phyloP scores from a whole-genome alignment of 2,797 vertebrate genomes.

The Telmatherina bonti region DNA sequence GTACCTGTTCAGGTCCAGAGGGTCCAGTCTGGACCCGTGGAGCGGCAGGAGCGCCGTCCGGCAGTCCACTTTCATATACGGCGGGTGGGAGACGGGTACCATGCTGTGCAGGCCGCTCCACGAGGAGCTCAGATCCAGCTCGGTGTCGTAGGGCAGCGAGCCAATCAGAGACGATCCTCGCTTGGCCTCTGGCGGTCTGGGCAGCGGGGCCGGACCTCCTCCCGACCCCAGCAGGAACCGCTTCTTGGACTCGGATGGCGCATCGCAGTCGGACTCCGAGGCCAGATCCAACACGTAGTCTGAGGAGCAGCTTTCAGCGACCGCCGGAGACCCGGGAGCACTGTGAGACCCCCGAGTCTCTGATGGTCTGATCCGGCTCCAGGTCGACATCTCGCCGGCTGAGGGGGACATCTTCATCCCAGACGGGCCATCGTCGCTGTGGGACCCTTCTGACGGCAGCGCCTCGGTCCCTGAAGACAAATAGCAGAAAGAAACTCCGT shows the following conservation, averaged over 20 bases:
- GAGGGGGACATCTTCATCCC: constrained; percentile 8
- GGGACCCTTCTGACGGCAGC: constrained; percentile 10
- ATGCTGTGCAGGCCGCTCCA: constrained; percentile 55
- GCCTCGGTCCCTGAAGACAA: constrained; percentile 47
- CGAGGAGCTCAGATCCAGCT: constrained; percentile 54
- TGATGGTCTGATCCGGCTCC: constrained; percentile 36
- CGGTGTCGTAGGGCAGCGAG: constrained; percentile 50
- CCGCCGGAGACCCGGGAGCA: constrained; percentile 35
- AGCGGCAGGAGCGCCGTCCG: constrained; percentile 36
- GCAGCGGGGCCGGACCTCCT: constrained; percentile 33
- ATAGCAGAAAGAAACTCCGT: too few species aligned
- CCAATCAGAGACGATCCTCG: constrained; percentile 15
- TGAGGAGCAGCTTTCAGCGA: neutral
- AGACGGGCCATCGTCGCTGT: constrained; percentile 33
- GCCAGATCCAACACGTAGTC: constrained; percentile 49
- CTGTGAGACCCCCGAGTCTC: constrained; percentile 15
- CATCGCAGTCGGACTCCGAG: constrained; percentile 44
- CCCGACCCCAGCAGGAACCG: constrained; percentile 23
- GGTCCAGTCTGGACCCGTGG: constrained; percentile 42
- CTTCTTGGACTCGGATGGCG: constrained; percentile 10
- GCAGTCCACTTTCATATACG: constrained; percentile 42
- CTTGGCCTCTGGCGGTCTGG: constrained; percentile 41
- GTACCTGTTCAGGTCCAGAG: constrained; percentile 54
- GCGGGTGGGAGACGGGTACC: constrained; percentile 37
- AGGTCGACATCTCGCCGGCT: neutral